Percentiles rank a stretch among this genome's conserved stretches.
Conservation (phyloP, 2,888 invertebrate genomes). For the Hydrotaea diabolus region DNA sequence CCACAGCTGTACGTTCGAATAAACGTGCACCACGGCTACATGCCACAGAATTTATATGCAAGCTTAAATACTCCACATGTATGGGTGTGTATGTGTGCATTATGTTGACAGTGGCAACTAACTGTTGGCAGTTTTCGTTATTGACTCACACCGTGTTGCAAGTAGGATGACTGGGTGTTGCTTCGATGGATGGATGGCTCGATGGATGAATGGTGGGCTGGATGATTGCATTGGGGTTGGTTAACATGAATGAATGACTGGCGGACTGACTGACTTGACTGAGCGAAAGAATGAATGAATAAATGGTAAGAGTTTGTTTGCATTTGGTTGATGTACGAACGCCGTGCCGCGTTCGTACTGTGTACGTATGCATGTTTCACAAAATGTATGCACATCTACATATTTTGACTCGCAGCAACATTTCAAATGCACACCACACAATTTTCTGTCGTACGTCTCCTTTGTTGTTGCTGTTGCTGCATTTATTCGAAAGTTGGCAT, state of each 20-base stretch:
- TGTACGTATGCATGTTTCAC: slow-evolving; percentile 10
- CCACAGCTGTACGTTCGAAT: too few relatives aligned
- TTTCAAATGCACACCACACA: slow-evolving; percentile 49
- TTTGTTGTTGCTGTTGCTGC: slow-evolving; percentile 3
- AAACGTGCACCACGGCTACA: not conserved
- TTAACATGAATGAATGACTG: slow-evolving; percentile 28
- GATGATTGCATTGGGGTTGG: slow-evolving; percentile 22
- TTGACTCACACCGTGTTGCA: slow-evolving; percentile 44
- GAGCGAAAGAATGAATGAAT: not conserved
- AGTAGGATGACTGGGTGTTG: not conserved
- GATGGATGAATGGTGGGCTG: slow-evolving; percentile 43
- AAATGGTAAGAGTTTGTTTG: not conserved
- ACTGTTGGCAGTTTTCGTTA: slow-evolving; percentile 53
- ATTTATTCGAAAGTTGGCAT: slow-evolving; percentile 43
- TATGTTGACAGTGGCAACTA: slow-evolving; percentile 62
- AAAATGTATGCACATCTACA: slow-evolving; percentile 59
- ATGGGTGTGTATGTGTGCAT: slow-evolving; percentile 40
- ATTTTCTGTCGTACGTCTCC: not conserved
- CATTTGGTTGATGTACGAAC: not conserved
- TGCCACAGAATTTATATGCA: slow-evolving; percentile 9
- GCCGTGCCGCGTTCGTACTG: not conserved
- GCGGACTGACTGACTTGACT: not conserved
- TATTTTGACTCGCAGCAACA: slow-evolving; percentile 55
- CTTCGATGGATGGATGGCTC: not conserved
- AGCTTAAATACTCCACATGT: slow-evolving; percentile 18